A percentile compares a stretch with the other conserved stretches of the same genome.
Conservation (phyloP, 2,797 vertebrate genomes). For the Eulemur coronatus region DNA sequence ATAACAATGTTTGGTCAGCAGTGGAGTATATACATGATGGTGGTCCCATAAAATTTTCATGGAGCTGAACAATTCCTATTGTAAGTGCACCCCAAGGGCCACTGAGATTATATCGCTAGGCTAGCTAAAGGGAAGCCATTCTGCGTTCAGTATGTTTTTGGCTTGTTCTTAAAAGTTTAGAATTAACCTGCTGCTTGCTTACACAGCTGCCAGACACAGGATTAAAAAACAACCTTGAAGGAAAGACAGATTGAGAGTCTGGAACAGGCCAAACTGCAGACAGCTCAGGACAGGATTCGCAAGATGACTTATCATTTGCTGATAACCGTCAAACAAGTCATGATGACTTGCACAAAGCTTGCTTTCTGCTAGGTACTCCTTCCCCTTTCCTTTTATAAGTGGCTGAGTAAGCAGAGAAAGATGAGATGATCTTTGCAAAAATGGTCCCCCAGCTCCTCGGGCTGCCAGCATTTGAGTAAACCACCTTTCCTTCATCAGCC, state of each 20-base stretch:
- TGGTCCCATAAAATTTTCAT: neutral
- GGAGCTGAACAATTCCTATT: neutral
- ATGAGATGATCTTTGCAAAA: neutral
- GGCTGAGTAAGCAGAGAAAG: neutral
- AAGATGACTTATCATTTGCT: neutral
- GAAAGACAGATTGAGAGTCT: neutral
- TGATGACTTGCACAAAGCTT: neutral
- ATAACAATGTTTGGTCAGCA: neutral
- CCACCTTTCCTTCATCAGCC: neutral
- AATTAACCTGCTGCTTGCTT: neutral
- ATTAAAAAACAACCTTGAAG: neutral
- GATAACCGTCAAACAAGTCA: neutral
- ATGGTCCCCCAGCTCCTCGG: neutral
- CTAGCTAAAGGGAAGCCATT: neutral
- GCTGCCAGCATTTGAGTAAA: neutral
- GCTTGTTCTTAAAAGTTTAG: neutral
- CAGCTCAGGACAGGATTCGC: neutral
- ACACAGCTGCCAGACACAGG: neutral
- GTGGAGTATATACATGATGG: no score
- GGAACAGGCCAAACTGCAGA: neutral
- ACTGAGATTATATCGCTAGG: neutral
- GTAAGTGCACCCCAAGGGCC: neutral
- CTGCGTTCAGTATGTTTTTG: neutral
- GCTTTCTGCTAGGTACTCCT: neutral
- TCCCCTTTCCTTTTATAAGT: neutral